A percentile compares a stretch with the other conserved stretches of the same genome.
Evolutionary conservation across 92 coral and sea anemone species (phyloP).

Genomic region (Anthopleura xanthogrammica): DNA sequence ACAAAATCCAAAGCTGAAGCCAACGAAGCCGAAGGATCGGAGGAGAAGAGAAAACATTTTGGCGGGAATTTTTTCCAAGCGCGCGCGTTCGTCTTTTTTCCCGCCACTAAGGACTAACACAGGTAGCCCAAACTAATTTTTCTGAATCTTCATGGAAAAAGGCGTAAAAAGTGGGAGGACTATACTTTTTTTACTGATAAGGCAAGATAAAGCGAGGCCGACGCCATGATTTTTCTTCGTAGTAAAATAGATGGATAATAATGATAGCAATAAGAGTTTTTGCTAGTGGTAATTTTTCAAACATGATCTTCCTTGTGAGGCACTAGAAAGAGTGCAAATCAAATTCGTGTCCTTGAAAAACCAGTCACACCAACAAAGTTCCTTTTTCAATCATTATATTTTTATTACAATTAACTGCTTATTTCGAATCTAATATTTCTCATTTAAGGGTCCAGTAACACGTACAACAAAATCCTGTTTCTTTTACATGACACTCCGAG

Average conservation of each 20-base stretch:
- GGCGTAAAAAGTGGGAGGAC: not conserved
- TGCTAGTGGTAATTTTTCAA: no score
- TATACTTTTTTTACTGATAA: no score
- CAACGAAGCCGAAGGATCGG: not conserved
- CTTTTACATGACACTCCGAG: no score
- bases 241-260: no score
- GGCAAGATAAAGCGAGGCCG: no score
- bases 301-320: no score
- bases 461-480: no score
- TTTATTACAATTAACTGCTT: not conserved
- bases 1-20: not conserved
- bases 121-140: conserved; percentile 6
- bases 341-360: not conserved
- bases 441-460: no score
- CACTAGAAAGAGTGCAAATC: no score
- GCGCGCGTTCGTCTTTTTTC: conserved; percentile 14
- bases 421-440: not conserved
- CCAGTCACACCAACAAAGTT: not conserved
- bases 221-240: no score
- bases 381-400: not conserved
- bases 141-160: not conserved
- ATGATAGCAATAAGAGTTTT: no score
- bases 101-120: conserved; percentile 20
- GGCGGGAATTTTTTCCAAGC: not conserved
- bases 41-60: not conserved